phyloP scores from a whole-genome alignment of 2,797 vertebrate genomes.

The Otolemur crassicaudatus region DNA sequence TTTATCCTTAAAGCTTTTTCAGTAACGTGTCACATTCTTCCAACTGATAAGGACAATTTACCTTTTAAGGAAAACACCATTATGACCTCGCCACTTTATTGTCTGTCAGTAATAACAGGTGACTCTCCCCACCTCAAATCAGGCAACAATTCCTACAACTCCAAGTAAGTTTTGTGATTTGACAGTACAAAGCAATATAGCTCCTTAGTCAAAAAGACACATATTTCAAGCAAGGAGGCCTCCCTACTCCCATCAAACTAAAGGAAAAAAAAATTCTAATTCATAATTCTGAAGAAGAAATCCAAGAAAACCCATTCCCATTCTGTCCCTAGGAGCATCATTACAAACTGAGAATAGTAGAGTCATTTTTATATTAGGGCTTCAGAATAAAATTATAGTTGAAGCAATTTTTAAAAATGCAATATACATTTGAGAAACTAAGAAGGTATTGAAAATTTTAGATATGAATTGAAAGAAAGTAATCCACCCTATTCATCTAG shows the following conservation, averaged over 20 bases:
- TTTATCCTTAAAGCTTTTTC: neutral
- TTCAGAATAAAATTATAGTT: neutral
- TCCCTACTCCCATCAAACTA: neutral
- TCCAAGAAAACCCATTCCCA: neutral
- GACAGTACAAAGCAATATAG: slow-evolving; percentile 58
- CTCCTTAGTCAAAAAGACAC: slow-evolving; percentile 13
- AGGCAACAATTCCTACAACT: slow-evolving; percentile 46
- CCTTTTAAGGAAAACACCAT: slow-evolving; percentile 40
- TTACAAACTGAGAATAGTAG: neutral
- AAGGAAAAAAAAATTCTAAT: neutral
- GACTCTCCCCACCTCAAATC: slow-evolving; percentile 55
- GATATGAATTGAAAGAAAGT: slow-evolving; percentile 58
- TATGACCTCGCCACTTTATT: slow-evolving; percentile 16
- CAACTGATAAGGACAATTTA: neutral
- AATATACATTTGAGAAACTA: slow-evolving; percentile 32
- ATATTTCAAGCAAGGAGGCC: neutral
- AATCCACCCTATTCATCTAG: slow-evolving; percentile 64
- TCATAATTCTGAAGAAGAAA: neutral
- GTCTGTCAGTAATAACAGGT: slow-evolving; percentile 43
- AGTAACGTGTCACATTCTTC: slow-evolving; percentile 19
- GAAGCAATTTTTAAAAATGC: slow-evolving; percentile 56
- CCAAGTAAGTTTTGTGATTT: slow-evolving; percentile 49
- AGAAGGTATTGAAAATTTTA: slow-evolving; percentile 25
- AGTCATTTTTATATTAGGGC: neutral
- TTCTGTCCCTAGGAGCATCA: neutral